Percentiles rank a stretch among this genome's conserved stretches.
These are phyloP conservation scores for Calonectris borealis DNA, from an alignment of 2,113 vertebrate species.

Conservation along the genomic window DNA sequence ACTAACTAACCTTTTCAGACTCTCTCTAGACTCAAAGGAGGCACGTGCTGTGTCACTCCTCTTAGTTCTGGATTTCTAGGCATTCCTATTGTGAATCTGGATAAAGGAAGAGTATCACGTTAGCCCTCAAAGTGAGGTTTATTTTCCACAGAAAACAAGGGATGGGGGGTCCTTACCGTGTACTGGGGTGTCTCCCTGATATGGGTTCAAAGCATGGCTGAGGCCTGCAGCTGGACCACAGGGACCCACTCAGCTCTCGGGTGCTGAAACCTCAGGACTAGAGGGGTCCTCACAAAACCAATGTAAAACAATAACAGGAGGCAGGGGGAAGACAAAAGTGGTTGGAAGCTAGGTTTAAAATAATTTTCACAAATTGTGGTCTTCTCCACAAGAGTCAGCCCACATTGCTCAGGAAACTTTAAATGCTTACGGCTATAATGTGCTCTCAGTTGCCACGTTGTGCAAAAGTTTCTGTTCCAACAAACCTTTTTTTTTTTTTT, in stretches of 20 bases:
- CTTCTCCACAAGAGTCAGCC: background rate
- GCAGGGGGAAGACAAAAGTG: background rate
- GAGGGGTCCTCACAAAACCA: background rate
- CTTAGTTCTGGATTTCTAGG: background rate
- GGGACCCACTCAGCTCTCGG: background rate
- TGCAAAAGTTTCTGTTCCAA: background rate
- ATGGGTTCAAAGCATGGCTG: background rate
- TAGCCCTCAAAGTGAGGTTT: background rate
- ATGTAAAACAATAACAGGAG: background rate
- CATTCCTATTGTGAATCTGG: background rate
- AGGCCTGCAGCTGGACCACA: background rate
- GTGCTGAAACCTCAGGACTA: background rate
- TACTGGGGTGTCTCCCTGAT: background rate
- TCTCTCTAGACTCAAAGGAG: background rate
- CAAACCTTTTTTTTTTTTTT: background rate
- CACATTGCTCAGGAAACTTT: background rate
- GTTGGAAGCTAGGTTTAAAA: background rate
- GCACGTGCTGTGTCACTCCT: background rate
- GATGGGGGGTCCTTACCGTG: background rate
- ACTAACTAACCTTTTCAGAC: background rate
- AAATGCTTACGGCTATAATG: background rate
- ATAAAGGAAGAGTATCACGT: background rate
- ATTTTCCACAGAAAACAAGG: background rate
- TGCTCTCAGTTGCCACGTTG: background rate
- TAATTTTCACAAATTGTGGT: background rate